phyloP scores from a whole-genome alignment of 2,113 vertebrate species.

The Elephantulus edwardii region DNA sequence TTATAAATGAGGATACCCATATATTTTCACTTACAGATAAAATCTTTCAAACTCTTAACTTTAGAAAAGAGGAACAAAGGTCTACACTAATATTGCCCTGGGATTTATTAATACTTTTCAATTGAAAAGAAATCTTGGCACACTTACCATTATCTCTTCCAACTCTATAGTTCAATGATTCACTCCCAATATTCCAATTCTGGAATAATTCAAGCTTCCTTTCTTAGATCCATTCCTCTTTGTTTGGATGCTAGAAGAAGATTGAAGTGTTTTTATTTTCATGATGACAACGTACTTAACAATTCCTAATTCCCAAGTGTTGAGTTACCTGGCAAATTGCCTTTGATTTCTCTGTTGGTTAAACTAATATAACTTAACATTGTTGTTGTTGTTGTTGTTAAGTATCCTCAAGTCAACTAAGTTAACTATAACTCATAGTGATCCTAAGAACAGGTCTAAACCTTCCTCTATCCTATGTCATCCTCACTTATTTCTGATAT shows the following conservation, averaged over 20 bases:
- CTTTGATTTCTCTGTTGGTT: conserved; percentile 20
- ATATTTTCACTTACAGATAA: neutral
- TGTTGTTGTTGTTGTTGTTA: too few relatives aligned
- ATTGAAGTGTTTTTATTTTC: conserved; percentile 29
- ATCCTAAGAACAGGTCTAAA: too few relatives aligned
- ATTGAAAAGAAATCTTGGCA: neutral
- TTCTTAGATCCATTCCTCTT: neutral
- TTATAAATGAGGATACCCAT: neutral
- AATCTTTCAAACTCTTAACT: neutral
- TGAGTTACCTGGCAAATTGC: conserved; percentile 17
- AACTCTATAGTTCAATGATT: neutral
- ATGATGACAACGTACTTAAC: conserved; percentile 43
- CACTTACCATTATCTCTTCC: neutral
- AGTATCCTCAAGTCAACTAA: too few relatives aligned
- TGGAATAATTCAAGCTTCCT: neutral
- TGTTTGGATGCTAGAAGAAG: neutral
- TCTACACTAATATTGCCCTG: neutral
- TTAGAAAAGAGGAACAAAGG: neutral
- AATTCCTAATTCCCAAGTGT: neutral
- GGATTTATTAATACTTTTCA: neutral
- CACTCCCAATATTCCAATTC: neutral
- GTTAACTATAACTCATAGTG: too few relatives aligned
- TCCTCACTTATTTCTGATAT: too few relatives aligned
- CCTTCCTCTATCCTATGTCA: too few relatives aligned
- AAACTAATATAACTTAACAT: conserved; percentile 17